phyloP scores from a whole-genome alignment of 2,113 vertebrate species.

The Leiothrix lutea region DNA sequence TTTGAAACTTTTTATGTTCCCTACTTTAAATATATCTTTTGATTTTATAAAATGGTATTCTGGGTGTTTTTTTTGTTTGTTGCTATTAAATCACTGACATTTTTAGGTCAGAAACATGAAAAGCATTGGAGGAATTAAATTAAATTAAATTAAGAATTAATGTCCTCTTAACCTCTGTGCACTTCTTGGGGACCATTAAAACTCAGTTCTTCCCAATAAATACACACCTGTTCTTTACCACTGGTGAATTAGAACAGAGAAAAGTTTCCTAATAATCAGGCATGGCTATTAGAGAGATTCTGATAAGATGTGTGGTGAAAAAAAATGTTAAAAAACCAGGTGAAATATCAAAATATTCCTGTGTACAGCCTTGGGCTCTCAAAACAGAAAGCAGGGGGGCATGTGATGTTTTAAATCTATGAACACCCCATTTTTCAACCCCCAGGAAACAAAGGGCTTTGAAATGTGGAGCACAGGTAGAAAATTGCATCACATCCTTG shows the following conservation, averaged over 20 bases:
- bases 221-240: neutral
- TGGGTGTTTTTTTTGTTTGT: neutral
- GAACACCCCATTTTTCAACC: neutral
- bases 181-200: neutral
- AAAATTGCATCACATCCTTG: fast-evolving
- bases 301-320: neutral
- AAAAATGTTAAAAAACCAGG: neutral
- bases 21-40: neutral
- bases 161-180: neutral
- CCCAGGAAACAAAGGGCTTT: neutral
- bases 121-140: neutral
- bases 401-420: neutral
- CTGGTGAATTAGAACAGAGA: neutral
- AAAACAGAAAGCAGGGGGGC: neutral
- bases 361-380: neutral
- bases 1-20: neutral
- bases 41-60: neutral
- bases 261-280: neutral
- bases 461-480: neutral
- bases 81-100: neutral
- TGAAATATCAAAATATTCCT: neutral
- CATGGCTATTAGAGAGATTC: neutral
- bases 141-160: neutral
- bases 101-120: neutral
- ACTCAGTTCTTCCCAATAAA: neutral